Conservation (phyloP, 2,797 vertebrate species). For the Gambusia yucatana region DNA sequence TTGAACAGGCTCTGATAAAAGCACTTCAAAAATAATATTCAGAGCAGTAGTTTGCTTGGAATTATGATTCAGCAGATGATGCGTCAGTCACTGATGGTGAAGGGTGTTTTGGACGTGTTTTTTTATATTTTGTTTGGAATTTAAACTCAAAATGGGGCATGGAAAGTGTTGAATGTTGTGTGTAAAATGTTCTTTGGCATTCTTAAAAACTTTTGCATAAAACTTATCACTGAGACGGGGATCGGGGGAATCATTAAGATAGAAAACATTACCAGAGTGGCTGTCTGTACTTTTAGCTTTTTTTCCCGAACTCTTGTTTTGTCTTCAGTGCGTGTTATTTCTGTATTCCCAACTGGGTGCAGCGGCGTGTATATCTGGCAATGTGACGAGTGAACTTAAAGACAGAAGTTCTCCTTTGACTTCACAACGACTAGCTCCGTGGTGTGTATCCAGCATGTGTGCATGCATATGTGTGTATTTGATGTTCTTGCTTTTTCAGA, state of each 20-base stretch:
- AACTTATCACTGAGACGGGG: background rate
- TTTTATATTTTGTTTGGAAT: background rate
- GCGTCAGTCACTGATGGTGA: background rate
- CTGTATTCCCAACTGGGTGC: conserved; percentile 39
- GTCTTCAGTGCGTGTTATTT: conserved; percentile 35
- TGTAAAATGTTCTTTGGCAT: background rate
- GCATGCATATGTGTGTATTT: conserved; percentile 31
- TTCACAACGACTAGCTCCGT: conserved; percentile 45
- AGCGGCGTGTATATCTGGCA: conserved; percentile 35
- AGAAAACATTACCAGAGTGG: conserved; percentile 28
- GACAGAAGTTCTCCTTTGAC: conserved; percentile 42
- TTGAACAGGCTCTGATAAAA: background rate
- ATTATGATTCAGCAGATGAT: conserved; percentile 10
- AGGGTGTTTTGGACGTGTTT: background rate
- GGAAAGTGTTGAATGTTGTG: background rate
- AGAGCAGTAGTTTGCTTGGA: background rate
- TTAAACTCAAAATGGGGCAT: background rate
- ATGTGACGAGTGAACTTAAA: conserved; percentile 52
- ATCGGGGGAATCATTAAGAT: conserved; percentile 7
- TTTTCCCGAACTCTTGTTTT: conserved; percentile 26
- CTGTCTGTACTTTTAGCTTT: conserved; percentile 25
- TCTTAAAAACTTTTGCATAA: background rate
- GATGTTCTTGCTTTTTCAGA: conserved; percentile 41
- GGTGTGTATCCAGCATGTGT: conserved; percentile 41
- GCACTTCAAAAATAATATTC: background rate